These are phyloP conservation scores for Scomberomorus guttatus DNA, from an alignment of 2,797 vertebrate genomes.

Conservation along the genomic window DNA sequence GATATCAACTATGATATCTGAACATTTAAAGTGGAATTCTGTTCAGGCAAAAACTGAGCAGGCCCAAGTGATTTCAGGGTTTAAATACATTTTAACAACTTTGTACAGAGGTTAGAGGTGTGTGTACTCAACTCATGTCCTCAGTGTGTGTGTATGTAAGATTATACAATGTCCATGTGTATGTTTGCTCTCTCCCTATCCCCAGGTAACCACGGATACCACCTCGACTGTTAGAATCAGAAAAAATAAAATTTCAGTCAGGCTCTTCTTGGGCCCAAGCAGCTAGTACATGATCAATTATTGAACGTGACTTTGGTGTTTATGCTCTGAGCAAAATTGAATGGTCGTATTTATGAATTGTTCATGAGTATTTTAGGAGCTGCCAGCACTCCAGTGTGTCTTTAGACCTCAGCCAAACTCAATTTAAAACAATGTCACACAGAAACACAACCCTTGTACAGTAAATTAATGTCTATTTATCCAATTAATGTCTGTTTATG, in stretches of 20 bases:
- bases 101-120: not conserved
- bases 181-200: constrained; percentile 29
- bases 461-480: too few relatives aligned
- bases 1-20: not conserved
- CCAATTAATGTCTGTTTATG: too few relatives aligned
- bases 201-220: not conserved
- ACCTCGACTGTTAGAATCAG: constrained; percentile 27
- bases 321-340: constrained; percentile 65
- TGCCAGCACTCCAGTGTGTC: not conserved
- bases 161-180: not conserved
- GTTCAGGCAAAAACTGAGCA: not conserved
- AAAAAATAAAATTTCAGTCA: constrained; percentile 44
- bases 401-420: not conserved
- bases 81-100: not conserved
- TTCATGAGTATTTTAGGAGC: constrained; percentile 55
- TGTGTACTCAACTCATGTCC: not conserved
- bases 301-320: constrained; percentile 64
- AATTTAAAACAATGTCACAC: not conserved
- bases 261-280: constrained; percentile 14
- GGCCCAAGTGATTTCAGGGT: not conserved
- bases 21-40: not conserved
- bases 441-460: not conserved
- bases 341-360: constrained; percentile 56
- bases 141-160: not conserved
- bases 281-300: constrained; percentile 61